Evolutionary conservation across 2,888 invertebrate genomes (phyloP).

Genomic region (Lissonota sp.): DNA sequence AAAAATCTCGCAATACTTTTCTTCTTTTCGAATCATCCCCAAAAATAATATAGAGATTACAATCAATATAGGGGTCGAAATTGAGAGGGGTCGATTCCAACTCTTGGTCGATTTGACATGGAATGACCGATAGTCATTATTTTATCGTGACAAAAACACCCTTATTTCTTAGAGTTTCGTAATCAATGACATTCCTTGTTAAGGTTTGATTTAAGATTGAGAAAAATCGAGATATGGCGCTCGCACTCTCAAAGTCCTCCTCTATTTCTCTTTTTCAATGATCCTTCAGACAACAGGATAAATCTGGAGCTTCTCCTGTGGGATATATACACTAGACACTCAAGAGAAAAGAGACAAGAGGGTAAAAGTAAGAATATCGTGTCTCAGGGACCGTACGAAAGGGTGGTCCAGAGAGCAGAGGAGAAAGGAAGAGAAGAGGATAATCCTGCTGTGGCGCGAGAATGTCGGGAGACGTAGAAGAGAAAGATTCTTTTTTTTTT

Average conservation of each 20-base stretch:
- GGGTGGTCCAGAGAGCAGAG: neutral
- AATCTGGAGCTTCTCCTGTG: constrained; percentile 57
- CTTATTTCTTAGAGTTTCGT: constrained; percentile 20
- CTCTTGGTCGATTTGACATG: no score
- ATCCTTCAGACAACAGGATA: constrained; percentile 44
- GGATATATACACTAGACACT: constrained; percentile 35
- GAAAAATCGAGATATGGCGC: constrained; percentile 61
- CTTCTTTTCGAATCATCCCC: no score
- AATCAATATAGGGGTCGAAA: no score
- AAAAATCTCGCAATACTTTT: no score
- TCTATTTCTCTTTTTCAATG: neutral
- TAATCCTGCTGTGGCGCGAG: constrained; percentile 16
- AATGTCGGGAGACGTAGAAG: neutral
- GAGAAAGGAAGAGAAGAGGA: constrained; percentile 11
- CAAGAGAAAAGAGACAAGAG: neutral
- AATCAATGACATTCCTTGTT: constrained; percentile 21
- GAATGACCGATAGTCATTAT: no score
- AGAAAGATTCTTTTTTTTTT: neutral
- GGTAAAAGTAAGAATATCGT: neutral
- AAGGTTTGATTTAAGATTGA: constrained; percentile 49
- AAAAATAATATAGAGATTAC: no score
- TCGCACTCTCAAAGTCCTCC: neutral
- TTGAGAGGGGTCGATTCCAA: no score
- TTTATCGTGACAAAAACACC: neutral
- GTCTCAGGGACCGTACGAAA: neutral